Percentiles rank a stretch among this genome's conserved stretches.
Evolutionary conservation across 2,797 vertebrate species (phyloP).

Genomic region (Geotria australis): DNA sequence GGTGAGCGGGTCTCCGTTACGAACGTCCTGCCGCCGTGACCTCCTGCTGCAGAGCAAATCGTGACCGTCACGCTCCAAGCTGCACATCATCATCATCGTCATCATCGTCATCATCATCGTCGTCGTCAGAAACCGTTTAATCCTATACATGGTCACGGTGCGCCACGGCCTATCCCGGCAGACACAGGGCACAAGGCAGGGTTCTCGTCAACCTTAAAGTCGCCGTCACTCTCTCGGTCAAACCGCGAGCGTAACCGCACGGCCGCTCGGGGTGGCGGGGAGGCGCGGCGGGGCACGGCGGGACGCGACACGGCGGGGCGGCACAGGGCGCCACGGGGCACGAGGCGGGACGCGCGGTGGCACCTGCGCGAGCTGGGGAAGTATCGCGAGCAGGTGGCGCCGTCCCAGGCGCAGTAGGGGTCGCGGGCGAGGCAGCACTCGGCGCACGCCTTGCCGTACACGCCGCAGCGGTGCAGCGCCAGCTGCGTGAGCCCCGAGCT

Average conservation of each 20-base stretch:
- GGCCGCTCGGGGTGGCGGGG: neutral
- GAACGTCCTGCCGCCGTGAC: constrained; percentile 80
- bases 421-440: constrained; percentile 89
- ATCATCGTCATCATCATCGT: too few relatives aligned
- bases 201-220: too few relatives aligned
- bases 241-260: neutral
- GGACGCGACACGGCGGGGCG: too few relatives aligned
- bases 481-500: constrained; percentile 58
- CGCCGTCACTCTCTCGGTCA: too few relatives aligned
- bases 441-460: constrained; percentile 83
- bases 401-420: constrained; percentile 96
- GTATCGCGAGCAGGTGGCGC: constrained; percentile 72
- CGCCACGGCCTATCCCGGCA: too few relatives aligned
- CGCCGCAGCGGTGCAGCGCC: constrained; percentile 65
- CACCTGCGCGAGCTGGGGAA: constrained; percentile 93
- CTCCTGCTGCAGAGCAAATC: constrained; percentile 23
- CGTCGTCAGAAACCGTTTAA: too few relatives aligned
- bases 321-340: too few relatives aligned
- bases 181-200: too few relatives aligned
- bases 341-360: too few relatives aligned
- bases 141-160: too few relatives aligned
- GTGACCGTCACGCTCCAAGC: neutral
- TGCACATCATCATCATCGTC: too few relatives aligned
- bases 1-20: constrained; percentile 81
- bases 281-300: neutral